Evolutionary conservation across 2,888 invertebrate species (phyloP).

Genomic region (Epinotia brunnichana): DNA sequence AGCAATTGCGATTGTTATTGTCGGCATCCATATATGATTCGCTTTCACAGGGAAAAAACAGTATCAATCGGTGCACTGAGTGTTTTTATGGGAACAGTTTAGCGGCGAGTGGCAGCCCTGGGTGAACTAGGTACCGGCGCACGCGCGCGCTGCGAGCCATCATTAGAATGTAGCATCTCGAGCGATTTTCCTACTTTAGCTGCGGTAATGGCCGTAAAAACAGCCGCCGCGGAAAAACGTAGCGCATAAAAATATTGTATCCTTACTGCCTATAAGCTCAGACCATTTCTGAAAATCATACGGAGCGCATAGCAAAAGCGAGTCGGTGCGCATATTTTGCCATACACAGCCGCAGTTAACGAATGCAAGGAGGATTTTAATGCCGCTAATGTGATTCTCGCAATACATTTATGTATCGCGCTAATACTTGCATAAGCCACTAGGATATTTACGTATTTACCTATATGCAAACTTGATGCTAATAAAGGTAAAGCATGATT

Average conservation of each 20-base stretch:
- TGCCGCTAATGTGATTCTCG: constrained; percentile 78
- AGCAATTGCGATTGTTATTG: constrained; percentile 14
- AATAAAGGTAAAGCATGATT: constrained; percentile 28
- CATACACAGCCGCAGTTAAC: constrained; percentile 75
- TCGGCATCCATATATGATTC: constrained; percentile 12
- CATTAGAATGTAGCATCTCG: constrained; percentile 82
- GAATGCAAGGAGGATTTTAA: constrained; percentile 82
- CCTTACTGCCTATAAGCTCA: constrained; percentile 76
- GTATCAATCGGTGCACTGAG: constrained; percentile 12
- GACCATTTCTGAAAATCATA: constrained; percentile 84
- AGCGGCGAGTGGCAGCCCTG: constrained; percentile 59
- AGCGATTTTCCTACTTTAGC: constrained; percentile 82
- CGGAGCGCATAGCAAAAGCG: constrained; percentile 75
- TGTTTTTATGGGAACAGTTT: constrained; percentile 26
- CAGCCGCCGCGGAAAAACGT: constrained; percentile 74
- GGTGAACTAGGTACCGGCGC: constrained; percentile 65
- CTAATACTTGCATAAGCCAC: constrained; percentile 62
- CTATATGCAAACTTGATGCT: constrained; percentile 27
- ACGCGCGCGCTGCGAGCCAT: constrained; percentile 77
- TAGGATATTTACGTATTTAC: constrained; percentile 47
- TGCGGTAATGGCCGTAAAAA: constrained; percentile 80
- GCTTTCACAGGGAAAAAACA: constrained; percentile 3
- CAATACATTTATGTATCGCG: constrained; percentile 71
- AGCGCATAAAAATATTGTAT: constrained; percentile 83
- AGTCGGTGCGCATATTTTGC: constrained; percentile 79